Evolutionary conservation across 1,140 invertebrate species (phyloP), one percentile per base, ranked within the genome.

Genomic region (Armadillidium nasatum): DNA sequence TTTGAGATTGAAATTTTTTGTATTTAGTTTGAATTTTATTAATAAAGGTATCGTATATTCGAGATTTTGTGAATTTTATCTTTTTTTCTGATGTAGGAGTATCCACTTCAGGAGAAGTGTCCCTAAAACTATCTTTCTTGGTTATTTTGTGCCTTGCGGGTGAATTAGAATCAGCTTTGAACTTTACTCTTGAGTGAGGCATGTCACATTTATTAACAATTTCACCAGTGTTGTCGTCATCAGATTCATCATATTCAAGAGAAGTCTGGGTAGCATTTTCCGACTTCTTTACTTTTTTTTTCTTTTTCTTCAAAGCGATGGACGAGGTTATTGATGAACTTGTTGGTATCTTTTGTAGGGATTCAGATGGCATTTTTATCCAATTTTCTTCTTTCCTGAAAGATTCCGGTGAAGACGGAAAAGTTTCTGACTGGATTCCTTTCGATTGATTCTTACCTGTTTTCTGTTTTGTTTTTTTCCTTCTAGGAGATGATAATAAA

Each of bases 51-150:
- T 60, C 50, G 19, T 60, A 60, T 15, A 60, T 60, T 19, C 19
- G 50, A 15, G 50, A 15, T 19, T 13, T 60, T 15, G 50, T 7
- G 7, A 60, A 60, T 19, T 60, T 60, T 60, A 7, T 60, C 19
- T 60, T 60, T 60, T 60, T 60, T 19, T 60, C 50, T 15, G 50
- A 60, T 60, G 50, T 60, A 15, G 50, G 50, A 15, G 50, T 60
- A 7, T 60, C 19, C 19, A 13, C 50, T 19, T 60, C 50, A 60
- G 33, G 33, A 33, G 33, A 33, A 33, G 11, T 60, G 11, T 19
- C 50, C 7, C 19, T 60, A 60, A 60, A 60, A 19, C 19, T 60
- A 60, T 60, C 11, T 60, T 60, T 60, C 50, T 13, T 60, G 50
- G 50, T 60, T 60, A 33, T 33, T 33, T 33, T 33, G 33, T 33